Percentiles rank a stretch among this genome's conserved stretches.
Evolutionary conservation across 2,113 vertebrate genomes (phyloP).

Genomic region (Plecturocebus donacophilus): DNA sequence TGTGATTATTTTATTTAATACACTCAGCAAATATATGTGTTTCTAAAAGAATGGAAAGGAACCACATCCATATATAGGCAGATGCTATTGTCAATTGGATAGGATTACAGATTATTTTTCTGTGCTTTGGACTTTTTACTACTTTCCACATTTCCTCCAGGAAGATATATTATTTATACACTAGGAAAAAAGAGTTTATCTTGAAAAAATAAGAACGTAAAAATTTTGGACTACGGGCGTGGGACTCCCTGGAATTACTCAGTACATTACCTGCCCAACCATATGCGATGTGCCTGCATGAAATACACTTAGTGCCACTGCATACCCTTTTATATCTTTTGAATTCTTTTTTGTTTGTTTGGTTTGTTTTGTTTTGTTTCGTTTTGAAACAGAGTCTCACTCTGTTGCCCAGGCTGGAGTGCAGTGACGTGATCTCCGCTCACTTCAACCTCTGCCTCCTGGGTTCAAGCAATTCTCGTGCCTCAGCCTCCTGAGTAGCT

Average conservation of each 20-base stretch:
- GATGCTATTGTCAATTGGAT: not conserved
- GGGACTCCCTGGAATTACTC: not conserved
- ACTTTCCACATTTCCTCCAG: conserved; percentile 19
- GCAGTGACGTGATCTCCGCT: no score
- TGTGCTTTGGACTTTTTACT: not conserved
- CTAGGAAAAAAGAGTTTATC: not conserved
- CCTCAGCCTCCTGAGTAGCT: no score
- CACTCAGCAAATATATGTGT: not conserved
- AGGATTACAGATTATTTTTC: conserved; percentile 22
- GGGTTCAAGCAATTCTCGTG: no score
- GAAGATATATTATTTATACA: conserved; percentile 33
- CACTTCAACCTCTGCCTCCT: no score
- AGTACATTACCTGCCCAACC: not conserved
- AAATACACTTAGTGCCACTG: not conserved
- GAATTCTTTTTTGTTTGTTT: not conserved
- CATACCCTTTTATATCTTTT: not conserved
- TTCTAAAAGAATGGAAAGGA: conserved; percentile 44
- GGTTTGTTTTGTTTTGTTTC: no score
- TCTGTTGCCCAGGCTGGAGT: no score
- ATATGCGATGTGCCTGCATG: not conserved
- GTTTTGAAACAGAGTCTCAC: no score
- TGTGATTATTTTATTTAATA: not conserved
- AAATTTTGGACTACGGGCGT: not conserved
- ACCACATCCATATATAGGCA: not conserved
- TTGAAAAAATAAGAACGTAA: not conserved